Evolutionary conservation across 2,113 vertebrate genomes (phyloP), one percentile per base, ranked within the genome.

Genomic region (Pseudorhombus dupliciocellatus): DNA sequence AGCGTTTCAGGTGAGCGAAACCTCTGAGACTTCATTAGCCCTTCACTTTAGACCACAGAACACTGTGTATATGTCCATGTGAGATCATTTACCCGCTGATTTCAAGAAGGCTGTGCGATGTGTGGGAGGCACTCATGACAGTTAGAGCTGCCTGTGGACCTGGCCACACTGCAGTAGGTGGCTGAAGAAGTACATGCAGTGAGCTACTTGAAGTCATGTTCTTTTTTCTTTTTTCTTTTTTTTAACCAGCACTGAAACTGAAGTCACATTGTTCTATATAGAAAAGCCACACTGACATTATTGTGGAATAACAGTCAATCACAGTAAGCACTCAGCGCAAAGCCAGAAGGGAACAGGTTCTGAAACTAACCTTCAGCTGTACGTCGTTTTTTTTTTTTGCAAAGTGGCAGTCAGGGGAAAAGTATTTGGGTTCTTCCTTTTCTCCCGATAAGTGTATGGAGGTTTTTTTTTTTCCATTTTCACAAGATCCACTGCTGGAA

Each of bases 11-110:
- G 77, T 70, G 68, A 75, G 70, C 79, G 85, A 90, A 87, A 88
- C 87, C 88, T 88, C 78, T 61, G 80, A 89, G 87, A 89, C 80
- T 87, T 92, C 85, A 88, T 90, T 88, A 89, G 83, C 72, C 87
- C 77, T 83, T 81, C 78, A 86, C 76, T 86, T 90, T 81, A 76
- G 83, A 79, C 77, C 57, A 56, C 42, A 62, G 83, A 80, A 86
- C 85, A 85, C 55, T 77, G 82, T 88, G 88, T 82, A 82, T 80
- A 87, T 86, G 85, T 84, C 64, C 70, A 76, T 65, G 80, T 57
- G 79, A 75, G 84, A 88, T 81, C 90, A 87, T 89, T 87, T 85
- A 84, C 61, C 76, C 42, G 16, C 63, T 76, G 71, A 79, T 90
- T 90, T 90, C 34, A 73, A 88, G 84, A 82, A 84, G 71, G 80